Evolutionary conservation across 64 coral and sea anemone species (phyloP).

Genomic region (Platygyra sinensis): DNA sequence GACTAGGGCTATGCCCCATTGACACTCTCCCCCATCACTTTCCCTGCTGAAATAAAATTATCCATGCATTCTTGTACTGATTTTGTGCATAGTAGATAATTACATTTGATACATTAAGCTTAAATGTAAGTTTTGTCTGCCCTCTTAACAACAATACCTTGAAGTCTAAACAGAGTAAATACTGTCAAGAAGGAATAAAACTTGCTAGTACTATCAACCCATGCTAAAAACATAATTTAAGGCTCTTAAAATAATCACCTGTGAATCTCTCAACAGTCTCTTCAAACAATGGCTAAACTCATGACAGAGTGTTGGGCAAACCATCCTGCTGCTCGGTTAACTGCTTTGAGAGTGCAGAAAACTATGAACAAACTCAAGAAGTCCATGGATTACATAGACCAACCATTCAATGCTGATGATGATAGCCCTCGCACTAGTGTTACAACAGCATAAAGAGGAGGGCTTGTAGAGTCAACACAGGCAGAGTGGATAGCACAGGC

Average conservation of each 20-base stretch:
- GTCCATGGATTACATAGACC: conserved; percentile 46
- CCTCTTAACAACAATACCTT: too few species aligned
- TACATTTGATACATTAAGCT: too few species aligned
- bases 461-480: not conserved
- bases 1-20: too few species aligned
- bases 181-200: too few species aligned
- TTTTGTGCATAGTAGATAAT: too few species aligned
- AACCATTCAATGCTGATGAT: conserved; percentile 13
- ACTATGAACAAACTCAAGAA: conserved; percentile 73
- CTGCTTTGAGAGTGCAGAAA: conserved; percentile 93
- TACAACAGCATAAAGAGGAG: conserved; percentile 21
- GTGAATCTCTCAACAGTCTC: conserved; percentile 49
- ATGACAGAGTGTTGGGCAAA: conserved; percentile 94
- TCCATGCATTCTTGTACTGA: too few species aligned
- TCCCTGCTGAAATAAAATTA: too few species aligned
- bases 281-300: conserved; percentile 74
- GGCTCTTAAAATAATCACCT: not conserved
- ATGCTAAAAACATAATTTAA: not conserved
- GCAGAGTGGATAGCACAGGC: too few species aligned
- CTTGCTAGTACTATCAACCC: too few species aligned
- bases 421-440: conserved; percentile 41
- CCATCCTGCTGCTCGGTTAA: conserved; percentile 69
- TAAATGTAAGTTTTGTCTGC: too few species aligned
- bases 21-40: too few species aligned
- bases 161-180: too few species aligned